Percentiles rank a stretch among this genome's conserved stretches.
These are phyloP conservation scores for Tenualosa thibaudeaui DNA, from an alignment of 2,797 vertebrate species.

Conservation along the genomic window DNA sequence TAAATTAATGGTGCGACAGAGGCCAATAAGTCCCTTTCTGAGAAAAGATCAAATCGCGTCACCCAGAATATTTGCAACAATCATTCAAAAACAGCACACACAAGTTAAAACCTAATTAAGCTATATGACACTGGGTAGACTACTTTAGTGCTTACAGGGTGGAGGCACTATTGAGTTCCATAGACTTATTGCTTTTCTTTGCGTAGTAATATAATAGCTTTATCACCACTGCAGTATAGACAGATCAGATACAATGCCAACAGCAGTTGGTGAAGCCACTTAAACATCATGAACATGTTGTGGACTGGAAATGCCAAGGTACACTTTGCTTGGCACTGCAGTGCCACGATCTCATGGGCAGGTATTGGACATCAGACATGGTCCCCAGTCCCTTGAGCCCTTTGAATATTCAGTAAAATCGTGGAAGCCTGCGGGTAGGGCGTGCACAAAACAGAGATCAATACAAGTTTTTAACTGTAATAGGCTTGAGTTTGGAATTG, in stretches of 20 bases:
- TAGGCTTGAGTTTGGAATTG: too few relatives aligned
- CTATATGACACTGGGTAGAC: not conserved
- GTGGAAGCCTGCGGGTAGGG: not conserved
- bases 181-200: not conserved
- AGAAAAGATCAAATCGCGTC: not conserved
- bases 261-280: not conserved
- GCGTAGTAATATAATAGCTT: not conserved
- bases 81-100: not conserved
- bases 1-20: not conserved
- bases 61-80: not conserved
- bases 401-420: not conserved
- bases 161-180: not conserved
- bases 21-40: not conserved
- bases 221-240: not conserved
- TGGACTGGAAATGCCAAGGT: not conserved
- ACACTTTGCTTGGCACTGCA: not conserved
- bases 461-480: not conserved
- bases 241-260: not conserved
- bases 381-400: not conserved
- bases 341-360: not conserved
- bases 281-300: not conserved
- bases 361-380: not conserved
- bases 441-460: not conserved
- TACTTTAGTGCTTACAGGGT: not conserved
- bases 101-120: constrained; percentile 1